Base-by-base conservation (phyloP, 2,797 vertebrate genomes). In the Nannoperca australis region DNA sequence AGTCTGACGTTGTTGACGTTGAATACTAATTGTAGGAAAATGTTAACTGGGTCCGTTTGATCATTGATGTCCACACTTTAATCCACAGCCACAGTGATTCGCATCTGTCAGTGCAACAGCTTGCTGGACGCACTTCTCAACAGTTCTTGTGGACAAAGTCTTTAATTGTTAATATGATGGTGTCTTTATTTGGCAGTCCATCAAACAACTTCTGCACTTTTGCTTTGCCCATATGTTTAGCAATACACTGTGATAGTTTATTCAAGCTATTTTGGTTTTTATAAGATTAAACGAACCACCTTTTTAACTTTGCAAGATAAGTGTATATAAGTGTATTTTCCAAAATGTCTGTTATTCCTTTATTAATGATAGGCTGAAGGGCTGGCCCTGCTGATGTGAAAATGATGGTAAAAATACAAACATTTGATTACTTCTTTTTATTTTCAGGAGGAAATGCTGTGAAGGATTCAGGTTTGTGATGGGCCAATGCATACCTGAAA, bases 401-500 rank as follows among this genome's bases (percentile, higher is more conserved):
- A 63, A 67, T 40, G 42, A 6, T 54, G 1, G 24, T 32, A 3
- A 5, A 44, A 6, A 51, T 14, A 38, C n/a, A 59, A 42, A 63
- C 9, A 54, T 54, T 7, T 51, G 1, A 78, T 24, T n/a, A 12
- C 0, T 50, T 56, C 10, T 38, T 38, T 12, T 40, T 1, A 65
- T 24, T 82, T 66, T 63, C 91, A 96, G 96, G 94, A 95, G 94
- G 89, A 95, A 93, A 86, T 96, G 96, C 89, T 96, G 96, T 89
- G 93, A 95, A 3, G 96, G 95, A 3, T 95, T 95, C 92, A 92
- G 96, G 89, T 95, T 95, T 87, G 95, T 96, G 88, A 95, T 96
- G 94, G 95, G 95, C 76, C 94, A 95, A 73, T 96, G 96, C 88
- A 92, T 96, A 83, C 93, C 94, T 88, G 95, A 96, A 95, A 94